Evolutionary conservation across 1,140 invertebrate genomes (phyloP).

Genomic region (Acromyrmex echinatior): DNA sequence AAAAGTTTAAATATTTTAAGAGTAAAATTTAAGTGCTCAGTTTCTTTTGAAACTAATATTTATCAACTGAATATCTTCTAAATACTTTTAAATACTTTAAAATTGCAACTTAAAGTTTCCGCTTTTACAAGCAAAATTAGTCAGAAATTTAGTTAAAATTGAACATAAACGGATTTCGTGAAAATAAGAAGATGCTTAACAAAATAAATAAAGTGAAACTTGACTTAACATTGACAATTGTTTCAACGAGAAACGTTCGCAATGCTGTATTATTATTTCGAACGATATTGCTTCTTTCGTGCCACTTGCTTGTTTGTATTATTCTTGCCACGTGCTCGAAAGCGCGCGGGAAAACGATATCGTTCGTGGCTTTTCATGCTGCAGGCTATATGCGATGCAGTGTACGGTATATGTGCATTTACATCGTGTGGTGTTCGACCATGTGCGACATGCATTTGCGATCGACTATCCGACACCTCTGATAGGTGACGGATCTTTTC

Average conservation of each 20-base stretch:
- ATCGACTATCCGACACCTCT: conserved; percentile 30
- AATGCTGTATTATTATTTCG: conserved; percentile 20
- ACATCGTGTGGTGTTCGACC: conserved; percentile 28
- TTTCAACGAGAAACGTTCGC: background rate
- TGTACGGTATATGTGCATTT: conserved; percentile 17
- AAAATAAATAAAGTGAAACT: background rate
- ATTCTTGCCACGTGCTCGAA: conserved; percentile 31
- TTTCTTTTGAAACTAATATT: conserved; percentile 8
- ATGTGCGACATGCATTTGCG: conserved; percentile 32
- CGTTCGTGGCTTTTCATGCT: conserved; percentile 16
- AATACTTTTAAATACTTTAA: conserved; percentile 1
- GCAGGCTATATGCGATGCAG: background rate
- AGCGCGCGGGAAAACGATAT: conserved; percentile 29
- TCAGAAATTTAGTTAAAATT: background rate
- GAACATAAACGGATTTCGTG: no score
- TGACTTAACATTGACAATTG: conserved; percentile 1
- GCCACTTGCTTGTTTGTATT: conserved; percentile 36
- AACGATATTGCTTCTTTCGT: conserved; percentile 14
- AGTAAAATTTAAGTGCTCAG: background rate
- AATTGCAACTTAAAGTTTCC: background rate
- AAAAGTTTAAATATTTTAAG: background rate
- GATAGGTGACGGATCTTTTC: conserved; percentile 54
- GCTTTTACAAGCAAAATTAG: background rate
- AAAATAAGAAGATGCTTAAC: background rate
- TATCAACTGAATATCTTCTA: background rate